Percentiles rank a stretch among this genome's conserved stretches.
These are phyloP conservation scores for Ochropleura leucogaster DNA, from an alignment of 2,888 invertebrate species.

Conservation along the genomic window DNA sequence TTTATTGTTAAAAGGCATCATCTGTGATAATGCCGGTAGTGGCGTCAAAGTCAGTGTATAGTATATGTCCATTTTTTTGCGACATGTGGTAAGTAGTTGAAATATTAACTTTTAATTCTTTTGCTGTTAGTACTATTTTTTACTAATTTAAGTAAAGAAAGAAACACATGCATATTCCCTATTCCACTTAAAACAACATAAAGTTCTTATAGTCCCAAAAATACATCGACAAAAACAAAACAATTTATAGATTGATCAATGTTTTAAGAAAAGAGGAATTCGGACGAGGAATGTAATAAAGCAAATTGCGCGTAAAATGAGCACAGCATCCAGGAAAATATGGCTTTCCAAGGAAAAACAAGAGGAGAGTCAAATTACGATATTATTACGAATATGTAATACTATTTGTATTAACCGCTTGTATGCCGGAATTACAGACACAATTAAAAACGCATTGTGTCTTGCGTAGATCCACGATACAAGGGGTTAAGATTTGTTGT, in stretches of 20 bases:
- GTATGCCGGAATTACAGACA: no score
- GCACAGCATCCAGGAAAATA: constrained; percentile 68
- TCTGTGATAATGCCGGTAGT: no score
- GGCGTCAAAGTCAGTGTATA: no score
- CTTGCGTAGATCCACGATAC: no score
- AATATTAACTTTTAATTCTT: no score
- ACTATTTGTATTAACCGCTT: constrained; percentile 43
- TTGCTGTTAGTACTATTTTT: no score
- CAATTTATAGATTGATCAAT: constrained; percentile 65
- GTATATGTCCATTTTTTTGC: no score
- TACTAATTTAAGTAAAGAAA: no score
- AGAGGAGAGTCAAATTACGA: constrained; percentile 30
- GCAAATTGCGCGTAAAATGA: constrained; percentile 77
- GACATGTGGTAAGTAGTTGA: no score
- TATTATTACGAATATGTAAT: constrained; percentile 54
- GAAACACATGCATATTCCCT: no score
- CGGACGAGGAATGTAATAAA: constrained; percentile 70
- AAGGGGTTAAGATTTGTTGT: constrained; percentile 47
- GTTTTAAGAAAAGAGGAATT: constrained; percentile 67
- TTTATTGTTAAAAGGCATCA: no score
- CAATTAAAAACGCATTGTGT: no score
- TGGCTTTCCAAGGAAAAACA: constrained; percentile 57
- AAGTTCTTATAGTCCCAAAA: not conserved
- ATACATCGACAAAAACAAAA: constrained; percentile 22
- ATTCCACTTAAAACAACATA: not conserved